phyloP scores from a whole-genome alignment of 2,797 vertebrate species.

The Sebastes trivittatus region DNA sequence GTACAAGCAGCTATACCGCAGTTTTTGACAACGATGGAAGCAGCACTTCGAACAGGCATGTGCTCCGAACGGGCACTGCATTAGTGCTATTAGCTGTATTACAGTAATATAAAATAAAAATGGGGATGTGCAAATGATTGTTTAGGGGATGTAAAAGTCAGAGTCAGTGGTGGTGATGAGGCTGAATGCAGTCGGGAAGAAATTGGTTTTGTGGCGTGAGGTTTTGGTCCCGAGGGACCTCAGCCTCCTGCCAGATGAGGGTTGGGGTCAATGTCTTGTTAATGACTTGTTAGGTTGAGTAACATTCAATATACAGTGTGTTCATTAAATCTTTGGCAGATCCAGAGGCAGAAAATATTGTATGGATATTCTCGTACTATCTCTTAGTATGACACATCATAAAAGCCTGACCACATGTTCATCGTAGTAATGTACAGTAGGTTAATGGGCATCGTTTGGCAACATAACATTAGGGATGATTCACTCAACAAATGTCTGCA shows the following conservation, averaged over 20 bases:
- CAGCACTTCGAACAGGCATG: too few species aligned
- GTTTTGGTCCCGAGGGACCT: not conserved
- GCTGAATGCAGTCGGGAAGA: not conserved
- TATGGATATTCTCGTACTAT: not conserved
- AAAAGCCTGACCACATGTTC: not conserved
- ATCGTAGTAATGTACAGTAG: too few species aligned
- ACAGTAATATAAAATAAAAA: too few species aligned
- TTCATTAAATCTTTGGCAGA: not conserved
- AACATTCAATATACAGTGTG: not conserved
- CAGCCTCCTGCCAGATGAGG: not conserved
- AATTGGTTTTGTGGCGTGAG: not conserved
- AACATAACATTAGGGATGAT: not conserved
- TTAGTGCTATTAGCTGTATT: too few species aligned
- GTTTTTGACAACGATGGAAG: too few species aligned
- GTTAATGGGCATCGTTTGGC: not conserved
- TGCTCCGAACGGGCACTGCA: too few species aligned
- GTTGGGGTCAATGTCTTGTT: not conserved
- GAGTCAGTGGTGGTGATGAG: not conserved
- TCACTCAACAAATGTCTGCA: not conserved
- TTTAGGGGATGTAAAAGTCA: not conserved
- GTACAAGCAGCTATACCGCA: too few species aligned
- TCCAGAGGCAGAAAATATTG: not conserved
- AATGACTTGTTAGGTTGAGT: not conserved
- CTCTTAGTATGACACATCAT: not conserved
- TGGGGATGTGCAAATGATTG: too few species aligned